phyloP scores from a whole-genome alignment of 2,888 invertebrate genomes.

The Drymonia ruficornis region DNA sequence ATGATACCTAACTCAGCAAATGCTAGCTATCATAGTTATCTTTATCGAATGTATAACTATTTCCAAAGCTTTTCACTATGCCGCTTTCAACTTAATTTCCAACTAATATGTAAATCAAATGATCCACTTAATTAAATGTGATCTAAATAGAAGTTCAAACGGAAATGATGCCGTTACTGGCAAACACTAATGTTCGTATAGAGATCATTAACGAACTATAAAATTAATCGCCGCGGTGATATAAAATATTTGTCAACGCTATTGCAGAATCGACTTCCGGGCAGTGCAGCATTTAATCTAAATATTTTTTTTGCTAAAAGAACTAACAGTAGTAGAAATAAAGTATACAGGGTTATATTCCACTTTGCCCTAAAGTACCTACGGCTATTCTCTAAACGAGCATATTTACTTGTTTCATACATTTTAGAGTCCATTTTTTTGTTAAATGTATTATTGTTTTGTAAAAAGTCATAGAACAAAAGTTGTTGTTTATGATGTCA shows the following conservation, averaged over 20 bases:
- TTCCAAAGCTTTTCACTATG: background rate
- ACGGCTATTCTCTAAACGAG: no score
- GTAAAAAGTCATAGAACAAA: no score
- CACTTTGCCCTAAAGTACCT: no score
- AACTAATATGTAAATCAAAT: background rate
- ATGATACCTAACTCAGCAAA: no score
- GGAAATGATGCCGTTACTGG: slow-evolving; percentile 8
- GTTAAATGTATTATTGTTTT: no score
- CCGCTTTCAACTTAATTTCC: background rate
- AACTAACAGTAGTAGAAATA: no score
- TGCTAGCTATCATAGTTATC: no score
- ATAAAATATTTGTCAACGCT: slow-evolving; percentile 6
- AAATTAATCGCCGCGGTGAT: slow-evolving; percentile 1
- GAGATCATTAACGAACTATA: background rate
- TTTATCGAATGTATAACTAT: background rate
- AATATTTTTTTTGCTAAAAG: no score
- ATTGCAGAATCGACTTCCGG: background rate
- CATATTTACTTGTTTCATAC: no score
- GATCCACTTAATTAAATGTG: background rate
- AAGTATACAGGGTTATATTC: no score
- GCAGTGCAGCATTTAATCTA: background rate
- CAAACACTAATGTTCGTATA: background rate
- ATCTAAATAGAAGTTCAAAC: slow-evolving; percentile 3
- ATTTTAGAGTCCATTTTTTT: no score
- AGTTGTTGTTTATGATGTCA: no score